These are phyloP conservation scores for Phoxinus dragarum DNA, from an alignment of 2,797 vertebrate genomes.

Conservation along the genomic window DNA sequence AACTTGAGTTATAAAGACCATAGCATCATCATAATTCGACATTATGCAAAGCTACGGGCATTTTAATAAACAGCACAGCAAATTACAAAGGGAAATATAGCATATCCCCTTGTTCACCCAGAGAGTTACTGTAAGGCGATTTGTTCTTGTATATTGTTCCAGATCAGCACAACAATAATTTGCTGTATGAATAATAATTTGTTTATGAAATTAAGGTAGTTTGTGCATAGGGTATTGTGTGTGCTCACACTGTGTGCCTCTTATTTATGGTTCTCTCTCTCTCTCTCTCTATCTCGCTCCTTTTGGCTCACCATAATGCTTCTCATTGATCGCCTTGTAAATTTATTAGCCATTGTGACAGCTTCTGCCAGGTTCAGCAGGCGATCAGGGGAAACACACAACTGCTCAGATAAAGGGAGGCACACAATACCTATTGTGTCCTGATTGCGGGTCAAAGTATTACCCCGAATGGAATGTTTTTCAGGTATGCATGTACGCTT, in stretches of 20 bases:
- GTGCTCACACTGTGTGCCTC: not conserved
- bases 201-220: not conserved
- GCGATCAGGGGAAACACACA: conserved; percentile 75
- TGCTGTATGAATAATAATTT: too few species aligned
- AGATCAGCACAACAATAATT: not conserved
- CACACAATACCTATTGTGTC: conserved; percentile 83
- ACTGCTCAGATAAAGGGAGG: conserved; percentile 76
- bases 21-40: not conserved
- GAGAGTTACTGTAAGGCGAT: not conserved
- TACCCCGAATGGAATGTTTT: conserved; percentile 71
- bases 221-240: not conserved
- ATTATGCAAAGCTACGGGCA: conserved; percentile 6
- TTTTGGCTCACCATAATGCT: conserved; percentile 13
- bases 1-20: not conserved
- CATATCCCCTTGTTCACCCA: not conserved
- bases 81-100: not conserved
- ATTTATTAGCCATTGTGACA: conserved; percentile 85
- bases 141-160: not conserved
- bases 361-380: conserved; percentile 75
- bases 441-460: conserved; percentile 76
- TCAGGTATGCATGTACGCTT: conserved; percentile 63
- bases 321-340: conserved; percentile 72
- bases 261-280: conserved; percentile 23
- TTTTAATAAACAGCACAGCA: conserved; percentile 31
- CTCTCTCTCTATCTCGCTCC: conserved; percentile 18